Percentiles rank a stretch among this genome's conserved stretches.
Evolutionary conservation across 2,113 vertebrate species (phyloP).

Genomic region (Sebastes fasciatus): DNA sequence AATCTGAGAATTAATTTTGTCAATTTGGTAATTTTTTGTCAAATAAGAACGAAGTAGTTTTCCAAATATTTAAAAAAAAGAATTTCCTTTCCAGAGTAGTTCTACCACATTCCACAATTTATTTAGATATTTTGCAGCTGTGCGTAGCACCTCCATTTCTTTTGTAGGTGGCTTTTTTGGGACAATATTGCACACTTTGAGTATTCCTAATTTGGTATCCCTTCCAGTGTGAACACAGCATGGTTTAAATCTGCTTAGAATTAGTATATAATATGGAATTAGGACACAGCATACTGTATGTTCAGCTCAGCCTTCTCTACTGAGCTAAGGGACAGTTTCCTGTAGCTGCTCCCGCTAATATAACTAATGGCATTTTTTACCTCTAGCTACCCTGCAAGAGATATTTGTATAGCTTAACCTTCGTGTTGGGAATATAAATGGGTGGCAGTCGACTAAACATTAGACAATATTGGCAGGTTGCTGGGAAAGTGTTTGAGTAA

Average conservation of each 20-base stretch:
- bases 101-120: not conserved
- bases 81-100: not conserved
- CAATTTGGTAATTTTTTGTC: too few species aligned
- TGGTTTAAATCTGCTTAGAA: not conserved
- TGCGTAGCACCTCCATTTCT: not conserved
- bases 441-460: constrained; percentile 33
- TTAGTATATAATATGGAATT: not conserved
- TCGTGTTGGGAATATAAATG: constrained; percentile 13
- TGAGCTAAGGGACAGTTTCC: not conserved
- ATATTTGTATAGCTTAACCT: constrained; percentile 29
- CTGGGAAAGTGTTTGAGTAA: constrained; percentile 28
- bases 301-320: not conserved
- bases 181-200: too few species aligned
- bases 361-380: not conserved
- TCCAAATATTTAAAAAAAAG: not conserved
- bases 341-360: constrained; percentile 3
- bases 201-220: not conserved
- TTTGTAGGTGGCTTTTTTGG: not conserved
- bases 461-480: constrained; percentile 12
- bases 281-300: not conserved
- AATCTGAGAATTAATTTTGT: too few species aligned
- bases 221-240: not conserved
- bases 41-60: not conserved
- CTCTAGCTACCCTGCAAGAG: not conserved
- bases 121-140: not conserved